phyloP scores from a whole-genome alignment of 2,113 vertebrate genomes.

The Promerops cafer region DNA sequence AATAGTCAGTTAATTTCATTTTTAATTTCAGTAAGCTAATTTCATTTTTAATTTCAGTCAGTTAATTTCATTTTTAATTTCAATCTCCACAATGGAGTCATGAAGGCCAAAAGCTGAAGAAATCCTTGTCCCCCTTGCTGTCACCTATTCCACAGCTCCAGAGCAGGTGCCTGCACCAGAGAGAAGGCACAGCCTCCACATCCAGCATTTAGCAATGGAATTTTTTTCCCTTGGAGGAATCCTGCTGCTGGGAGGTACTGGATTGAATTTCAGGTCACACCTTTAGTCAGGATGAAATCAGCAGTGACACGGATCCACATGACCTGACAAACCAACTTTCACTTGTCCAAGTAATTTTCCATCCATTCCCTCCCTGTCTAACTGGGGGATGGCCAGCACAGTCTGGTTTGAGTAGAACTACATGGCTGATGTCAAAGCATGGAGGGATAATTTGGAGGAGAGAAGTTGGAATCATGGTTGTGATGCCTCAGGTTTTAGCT shows the following conservation, averaged over 20 bases:
- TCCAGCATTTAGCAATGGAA: not conserved
- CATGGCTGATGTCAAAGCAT: too few relatives aligned
- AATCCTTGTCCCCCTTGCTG: not conserved
- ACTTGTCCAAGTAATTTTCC: not conserved
- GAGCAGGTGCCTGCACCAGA: not conserved
- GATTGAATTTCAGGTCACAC: not conserved
- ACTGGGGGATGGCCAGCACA: not conserved
- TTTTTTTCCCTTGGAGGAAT: not conserved
- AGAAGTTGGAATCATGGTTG: fast-evolving
- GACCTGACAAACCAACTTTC: not conserved
- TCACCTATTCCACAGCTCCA: not conserved
- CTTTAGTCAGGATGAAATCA: not conserved
- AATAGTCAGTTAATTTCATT: not conserved
- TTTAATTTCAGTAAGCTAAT: not conserved
- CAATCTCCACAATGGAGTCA: fast-evolving
- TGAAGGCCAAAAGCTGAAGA: not conserved
- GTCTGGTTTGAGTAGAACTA: not conserved
- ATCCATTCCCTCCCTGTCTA: not conserved
- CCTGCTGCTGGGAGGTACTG: not conserved
- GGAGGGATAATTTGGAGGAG: not conserved
- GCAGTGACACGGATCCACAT: too few relatives aligned
- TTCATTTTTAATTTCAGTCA: not conserved
- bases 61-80: not conserved
- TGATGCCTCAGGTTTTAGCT: too few relatives aligned
- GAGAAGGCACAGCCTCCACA: not conserved